Evolutionary conservation across 1,140 invertebrate species (phyloP), one percentile per base, ranked within the genome.

Genomic region (Zaprionus africanus): DNA sequence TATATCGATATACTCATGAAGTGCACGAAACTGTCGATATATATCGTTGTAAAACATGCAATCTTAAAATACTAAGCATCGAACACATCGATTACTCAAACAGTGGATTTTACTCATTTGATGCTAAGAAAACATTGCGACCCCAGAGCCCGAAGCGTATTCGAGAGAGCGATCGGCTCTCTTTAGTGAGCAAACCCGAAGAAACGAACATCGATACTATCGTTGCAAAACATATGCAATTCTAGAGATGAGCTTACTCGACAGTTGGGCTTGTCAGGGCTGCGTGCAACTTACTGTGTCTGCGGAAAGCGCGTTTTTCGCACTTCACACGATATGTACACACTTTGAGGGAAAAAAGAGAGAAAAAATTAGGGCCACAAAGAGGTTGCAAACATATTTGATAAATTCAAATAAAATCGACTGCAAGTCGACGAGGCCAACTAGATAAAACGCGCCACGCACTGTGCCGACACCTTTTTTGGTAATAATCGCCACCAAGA

Each of bases 291-390:
- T 57, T 54, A 31, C 53, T 70, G 46, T n/a, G 38, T 41, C 15
- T 22, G 53, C 69, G 41, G 58, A 58, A 75, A 75, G 59, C 66
- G 72, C 72, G 59, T 75, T 75, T 69, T 68, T 38, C 43, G 22
- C 17, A 57, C 62, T 75, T 62, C 12, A 19, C 17, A 41, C 49
- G 56, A 70, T 75, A 57, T 75, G 72, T 70, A 75, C 72, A 75
- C 72, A 75, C 72, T 75, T 63, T 75, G 72, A 75, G 71, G 73
- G 73, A 78, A 81, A 46, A 79, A 82, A 87, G 78, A 87, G 77
- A 80, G 70, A 82, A 87, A 87, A 87, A 87, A 87, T 87, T 88
- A 87, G 83, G 83, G 82, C 82, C 82, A 85, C 72, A 87, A 86
- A 85, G 83, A 86, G 80, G 77, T 82, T 83, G 78, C 79, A 87